Evolutionary conservation across 2,888 invertebrate species (phyloP), one percentile per base, ranked within the genome.

Genomic region (Heliconius hortense): DNA sequence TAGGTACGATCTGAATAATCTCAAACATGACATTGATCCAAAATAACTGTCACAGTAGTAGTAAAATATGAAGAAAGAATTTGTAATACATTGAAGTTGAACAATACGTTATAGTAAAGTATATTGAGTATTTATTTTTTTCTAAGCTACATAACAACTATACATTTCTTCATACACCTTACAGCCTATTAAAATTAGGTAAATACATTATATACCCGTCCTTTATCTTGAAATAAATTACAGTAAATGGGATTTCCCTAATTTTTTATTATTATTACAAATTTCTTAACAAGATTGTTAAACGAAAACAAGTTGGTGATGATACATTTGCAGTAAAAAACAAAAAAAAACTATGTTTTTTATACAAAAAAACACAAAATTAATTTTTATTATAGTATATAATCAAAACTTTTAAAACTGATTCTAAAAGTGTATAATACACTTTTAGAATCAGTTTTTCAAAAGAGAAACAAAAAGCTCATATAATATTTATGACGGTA

Each of bases 131-230:
- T 76, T 79, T 39, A 62, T 59, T 69, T 74, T 76, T 72, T 63
- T 67, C 78, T 78, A 79, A 88, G 88, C 88, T 89, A 90, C 89
- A 89, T 90, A 91, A 90, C 90, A 89, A 86, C 86, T 88, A 87
- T 90, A 90, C 88, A 89, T 60, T 72, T 72, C 78, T 78, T 8
- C 48, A 15, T 68, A 79, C 67, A 77, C 64, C 63, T 77, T 72
- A 75, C 43, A 66, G 1, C 39, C 63, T 72, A n/a, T 77, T 77
- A 78, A 75, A 72, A 68, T 76, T 71, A 74, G 73, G 73, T 76
- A 63, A 82, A 80, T 82, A 80, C 80, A 80, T 78, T 77, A 78
- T 76, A 84, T 86, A 87, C 86, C 86, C 86, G 86, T 86, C 80
- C 78, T 78, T 81, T 76, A 75, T 76, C 73, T 75, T 80, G 72